These are phyloP conservation scores for Phasia obesa DNA, from an alignment of 2,888 invertebrate genomes.

Conservation along the genomic window DNA sequence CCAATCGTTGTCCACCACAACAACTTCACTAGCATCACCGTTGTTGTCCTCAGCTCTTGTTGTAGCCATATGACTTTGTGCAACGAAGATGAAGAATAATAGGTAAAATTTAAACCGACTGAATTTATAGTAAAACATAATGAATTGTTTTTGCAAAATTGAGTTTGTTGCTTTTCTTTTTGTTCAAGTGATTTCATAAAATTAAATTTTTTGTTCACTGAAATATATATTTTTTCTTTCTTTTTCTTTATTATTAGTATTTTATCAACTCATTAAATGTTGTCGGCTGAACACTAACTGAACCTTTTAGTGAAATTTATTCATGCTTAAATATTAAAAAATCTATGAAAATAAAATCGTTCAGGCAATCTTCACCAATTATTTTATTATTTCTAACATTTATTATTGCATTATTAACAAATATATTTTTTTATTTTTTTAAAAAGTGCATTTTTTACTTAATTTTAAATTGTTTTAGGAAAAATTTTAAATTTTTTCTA, in stretches of 20 bases:
- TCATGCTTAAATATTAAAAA: conserved; percentile 64
- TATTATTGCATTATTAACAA: conserved; percentile 44
- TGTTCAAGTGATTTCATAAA: conserved; percentile 1
- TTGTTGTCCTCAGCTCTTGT: background rate
- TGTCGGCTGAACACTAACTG: conserved; percentile 45
- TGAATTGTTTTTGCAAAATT: conserved; percentile 34
- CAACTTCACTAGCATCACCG: conserved; percentile 74
- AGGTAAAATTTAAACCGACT: conserved; percentile 25
- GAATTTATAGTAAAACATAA: conserved; percentile 48
- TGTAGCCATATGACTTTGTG: conserved; percentile 44
- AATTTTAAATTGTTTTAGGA: conserved; percentile 25
- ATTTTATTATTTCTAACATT: conserved; percentile 35
- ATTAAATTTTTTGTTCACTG: background rate
- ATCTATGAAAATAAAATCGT: background rate
- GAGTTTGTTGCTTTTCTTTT: conserved; percentile 12
- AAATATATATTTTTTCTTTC: too few species aligned
- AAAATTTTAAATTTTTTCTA: conserved; percentile 10
- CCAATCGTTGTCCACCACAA: conserved; percentile 84
- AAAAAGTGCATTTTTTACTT: conserved; percentile 32
- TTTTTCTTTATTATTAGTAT: background rate
- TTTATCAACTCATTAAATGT: conserved; percentile 28
- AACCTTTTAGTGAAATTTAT: conserved; percentile 47
- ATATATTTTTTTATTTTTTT: conserved; percentile 19
- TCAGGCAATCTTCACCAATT: conserved; percentile 11
- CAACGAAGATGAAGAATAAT: conserved; percentile 45